A percentile compares a stretch with the other conserved stretches of the same genome.
These are phyloP conservation scores for Drosophila eugracilis DNA, from an alignment of 1,140 invertebrate species.

Conservation along the genomic window DNA sequence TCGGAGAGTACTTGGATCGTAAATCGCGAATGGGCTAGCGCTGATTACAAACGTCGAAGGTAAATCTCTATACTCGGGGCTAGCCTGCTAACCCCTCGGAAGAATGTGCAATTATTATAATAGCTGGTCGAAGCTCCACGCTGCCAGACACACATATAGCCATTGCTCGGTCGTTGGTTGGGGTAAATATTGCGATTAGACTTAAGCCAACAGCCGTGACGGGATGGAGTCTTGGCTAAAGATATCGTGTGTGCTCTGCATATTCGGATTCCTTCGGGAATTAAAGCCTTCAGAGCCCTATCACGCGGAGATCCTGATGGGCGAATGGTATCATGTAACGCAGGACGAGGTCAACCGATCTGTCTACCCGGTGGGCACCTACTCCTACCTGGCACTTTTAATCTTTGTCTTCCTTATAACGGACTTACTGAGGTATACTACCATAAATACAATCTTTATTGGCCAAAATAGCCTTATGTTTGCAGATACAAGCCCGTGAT, in stretches of 20 bases:
- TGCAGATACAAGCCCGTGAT: constrained; percentile 93
- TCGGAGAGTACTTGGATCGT: constrained; percentile 9
- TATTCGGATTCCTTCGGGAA: constrained; percentile 93
- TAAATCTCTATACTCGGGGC: constrained; percentile 32
- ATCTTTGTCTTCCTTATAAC: constrained; percentile 92
- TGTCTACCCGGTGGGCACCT: constrained; percentile 92
- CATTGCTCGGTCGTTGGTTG: background rate
- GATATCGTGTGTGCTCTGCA: constrained; percentile 89
- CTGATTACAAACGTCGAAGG: constrained; percentile 33
- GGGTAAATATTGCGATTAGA: constrained; percentile 51
- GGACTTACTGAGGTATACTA: constrained; percentile 88
- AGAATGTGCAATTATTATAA: constrained; percentile 67
- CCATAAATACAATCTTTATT: background rate
- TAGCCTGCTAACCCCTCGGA: constrained; percentile 36
- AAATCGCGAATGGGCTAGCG: constrained; percentile 20
- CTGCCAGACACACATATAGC: constrained; percentile 3
- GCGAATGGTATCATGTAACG: constrained; percentile 89
- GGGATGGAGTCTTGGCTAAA: constrained; percentile 86
- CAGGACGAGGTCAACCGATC: constrained; percentile 85
- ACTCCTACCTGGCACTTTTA: constrained; percentile 89
- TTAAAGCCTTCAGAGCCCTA: constrained; percentile 92
- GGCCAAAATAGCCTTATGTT: background rate
- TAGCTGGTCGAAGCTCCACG: constrained; percentile 86
- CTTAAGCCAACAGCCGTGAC: constrained; percentile 22
- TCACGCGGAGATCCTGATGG: constrained; percentile 89